phyloP scores from a whole-genome alignment of 1,140 invertebrate species.

The Rhopalosiphum maidis region DNA sequence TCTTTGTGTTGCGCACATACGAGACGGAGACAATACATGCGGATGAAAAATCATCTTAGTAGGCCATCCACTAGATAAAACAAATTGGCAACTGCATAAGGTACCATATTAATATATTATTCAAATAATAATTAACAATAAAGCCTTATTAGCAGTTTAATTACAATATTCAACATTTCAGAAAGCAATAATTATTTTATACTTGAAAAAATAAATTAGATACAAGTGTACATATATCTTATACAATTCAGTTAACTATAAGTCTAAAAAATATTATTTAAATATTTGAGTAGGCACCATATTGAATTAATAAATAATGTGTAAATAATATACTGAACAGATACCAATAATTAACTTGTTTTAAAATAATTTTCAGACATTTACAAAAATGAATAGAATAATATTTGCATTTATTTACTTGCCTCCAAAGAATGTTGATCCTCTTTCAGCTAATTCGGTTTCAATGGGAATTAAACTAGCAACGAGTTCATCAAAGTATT shows the following conservation, averaged over 20 bases:
- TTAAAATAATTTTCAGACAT: background rate
- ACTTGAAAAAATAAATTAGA: background rate
- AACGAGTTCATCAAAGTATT: constrained; percentile 64
- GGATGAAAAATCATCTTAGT: background rate
- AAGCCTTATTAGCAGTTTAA: background rate
- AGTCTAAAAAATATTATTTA: background rate
- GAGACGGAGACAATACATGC: background rate
- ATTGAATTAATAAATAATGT: background rate
- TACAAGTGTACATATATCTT: background rate
- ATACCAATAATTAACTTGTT: background rate
- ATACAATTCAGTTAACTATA: background rate
- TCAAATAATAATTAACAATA: background rate
- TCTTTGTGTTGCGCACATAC: background rate
- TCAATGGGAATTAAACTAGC: constrained; percentile 72
- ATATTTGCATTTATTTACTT: constrained; percentile 17
- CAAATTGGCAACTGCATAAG: background rate
- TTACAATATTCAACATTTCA: background rate
- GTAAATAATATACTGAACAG: background rate
- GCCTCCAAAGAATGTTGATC: constrained; percentile 74
- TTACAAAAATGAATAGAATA: background rate
- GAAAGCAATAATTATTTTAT: background rate
- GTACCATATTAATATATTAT: background rate
- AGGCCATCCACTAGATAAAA: background rate
- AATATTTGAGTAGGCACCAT: background rate
- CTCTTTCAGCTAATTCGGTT: constrained; percentile 70